Evolutionary conservation across 2,797 vertebrate species (phyloP).

Genomic region (Hypotaenidia okinawae): DNA sequence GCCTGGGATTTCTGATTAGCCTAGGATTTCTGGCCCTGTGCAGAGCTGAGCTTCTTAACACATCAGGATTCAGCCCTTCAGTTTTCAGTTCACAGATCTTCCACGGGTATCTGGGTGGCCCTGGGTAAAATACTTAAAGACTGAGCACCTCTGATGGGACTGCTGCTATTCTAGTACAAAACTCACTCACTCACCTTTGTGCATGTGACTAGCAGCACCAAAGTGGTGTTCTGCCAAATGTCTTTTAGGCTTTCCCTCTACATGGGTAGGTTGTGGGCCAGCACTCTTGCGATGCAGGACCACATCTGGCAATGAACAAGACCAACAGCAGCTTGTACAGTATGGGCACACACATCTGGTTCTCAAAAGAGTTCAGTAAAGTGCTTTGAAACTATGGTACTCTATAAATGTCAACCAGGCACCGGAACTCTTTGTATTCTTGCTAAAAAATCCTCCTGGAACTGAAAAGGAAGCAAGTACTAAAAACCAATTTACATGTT

Average conservation of each 20-base stretch:
- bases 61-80: neutral
- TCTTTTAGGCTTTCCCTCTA: neutral
- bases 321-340: neutral
- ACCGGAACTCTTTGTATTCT: neutral
- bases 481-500: neutral
- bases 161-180: neutral
- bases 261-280: neutral
- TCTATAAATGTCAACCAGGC: neutral
- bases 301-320: neutral
- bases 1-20: neutral
- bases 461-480: neutral
- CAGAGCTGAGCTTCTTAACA: neutral
- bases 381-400: neutral
- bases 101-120: neutral
- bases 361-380: neutral
- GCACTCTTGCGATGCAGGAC: neutral
- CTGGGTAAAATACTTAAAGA: neutral
- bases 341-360: neutral
- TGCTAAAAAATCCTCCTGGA: neutral
- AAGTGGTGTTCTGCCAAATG: neutral
- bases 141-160: neutral
- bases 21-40: neutral
- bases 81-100: neutral
- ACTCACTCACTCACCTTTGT: neutral
- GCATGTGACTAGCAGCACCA: neutral